phyloP scores from a whole-genome alignment of 2,113 vertebrate genomes.

The Pelobates fuscus region DNA sequence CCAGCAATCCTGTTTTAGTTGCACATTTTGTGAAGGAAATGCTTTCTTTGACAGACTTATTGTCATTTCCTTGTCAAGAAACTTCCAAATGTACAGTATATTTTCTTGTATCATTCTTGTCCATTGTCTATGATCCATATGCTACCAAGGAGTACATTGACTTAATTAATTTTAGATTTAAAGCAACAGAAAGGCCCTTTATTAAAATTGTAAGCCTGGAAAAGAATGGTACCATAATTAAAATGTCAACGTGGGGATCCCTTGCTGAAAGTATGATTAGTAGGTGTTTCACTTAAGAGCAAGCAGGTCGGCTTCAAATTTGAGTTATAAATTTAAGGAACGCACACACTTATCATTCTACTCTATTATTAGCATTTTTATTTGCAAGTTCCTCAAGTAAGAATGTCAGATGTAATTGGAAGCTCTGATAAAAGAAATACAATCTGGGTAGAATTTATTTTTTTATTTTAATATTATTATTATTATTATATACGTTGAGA shows the following conservation, averaged over 20 bases:
- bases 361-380: constrained; percentile 49
- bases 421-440: constrained; percentile 30
- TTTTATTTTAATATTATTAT: constrained; percentile 52
- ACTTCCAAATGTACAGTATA: constrained; percentile 51
- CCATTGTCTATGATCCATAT: constrained; percentile 60
- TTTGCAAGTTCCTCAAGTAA: constrained; percentile 46
- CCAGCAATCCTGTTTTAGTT: constrained; percentile 19
- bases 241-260: constrained; percentile 65
- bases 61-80: constrained; percentile 45
- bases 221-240: constrained; percentile 67
- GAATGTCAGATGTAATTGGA: constrained; percentile 42
- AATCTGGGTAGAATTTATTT: constrained; percentile 28
- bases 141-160: constrained; percentile 62
- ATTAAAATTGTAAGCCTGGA: constrained; percentile 53
- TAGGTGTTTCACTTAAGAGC: constrained; percentile 62
- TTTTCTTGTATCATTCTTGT: constrained; percentile 63
- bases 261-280: constrained; percentile 67
- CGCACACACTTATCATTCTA: constrained; percentile 31
- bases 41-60: constrained; percentile 44
- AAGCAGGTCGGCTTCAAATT: constrained; percentile 57
- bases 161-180: constrained; percentile 73
- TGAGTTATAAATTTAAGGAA: constrained; percentile 56
- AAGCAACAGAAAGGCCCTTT: constrained; percentile 67
- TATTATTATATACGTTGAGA: constrained; percentile 25
- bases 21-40: constrained; percentile 24